Conservation (phyloP, 2,113 vertebrate genomes). For the Furnarius figulus region DNA sequence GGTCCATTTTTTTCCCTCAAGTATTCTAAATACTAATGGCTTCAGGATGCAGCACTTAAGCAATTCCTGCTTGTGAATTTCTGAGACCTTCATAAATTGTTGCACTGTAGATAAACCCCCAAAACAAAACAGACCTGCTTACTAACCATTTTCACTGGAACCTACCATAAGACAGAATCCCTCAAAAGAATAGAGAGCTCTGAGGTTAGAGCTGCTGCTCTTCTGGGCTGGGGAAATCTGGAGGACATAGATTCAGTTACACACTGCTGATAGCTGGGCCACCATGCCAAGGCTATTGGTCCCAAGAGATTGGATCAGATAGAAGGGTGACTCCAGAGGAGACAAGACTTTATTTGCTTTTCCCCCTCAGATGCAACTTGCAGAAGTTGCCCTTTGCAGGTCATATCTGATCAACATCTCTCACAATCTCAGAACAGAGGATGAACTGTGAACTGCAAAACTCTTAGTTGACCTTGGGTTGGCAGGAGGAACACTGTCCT, state of each 20-base stretch:
- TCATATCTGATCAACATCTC: neutral
- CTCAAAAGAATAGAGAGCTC: neutral
- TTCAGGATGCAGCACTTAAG: neutral
- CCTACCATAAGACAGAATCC: neutral
- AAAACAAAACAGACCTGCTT: neutral
- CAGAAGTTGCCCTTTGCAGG: neutral
- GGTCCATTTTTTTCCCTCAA: neutral
- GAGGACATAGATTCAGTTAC: fast-evolving
- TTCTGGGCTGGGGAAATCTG: neutral
- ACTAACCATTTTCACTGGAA: neutral
- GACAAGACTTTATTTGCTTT: neutral
- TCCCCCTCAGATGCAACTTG: neutral
- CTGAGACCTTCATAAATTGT: neutral
- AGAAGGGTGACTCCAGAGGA: neutral
- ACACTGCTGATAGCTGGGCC: neutral
- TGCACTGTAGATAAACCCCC: neutral
- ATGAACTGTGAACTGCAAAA: neutral
- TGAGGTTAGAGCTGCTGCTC: neutral
- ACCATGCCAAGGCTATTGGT: neutral
- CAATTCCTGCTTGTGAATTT: neutral
- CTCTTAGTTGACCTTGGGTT: neutral
- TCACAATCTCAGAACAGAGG: neutral
- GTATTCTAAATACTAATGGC: neutral
- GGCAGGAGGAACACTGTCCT: neutral
- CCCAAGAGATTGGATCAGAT: neutral